Evolutionary conservation across 2,797 vertebrate genomes (phyloP).

Genomic region (Acanthis flammea): DNA sequence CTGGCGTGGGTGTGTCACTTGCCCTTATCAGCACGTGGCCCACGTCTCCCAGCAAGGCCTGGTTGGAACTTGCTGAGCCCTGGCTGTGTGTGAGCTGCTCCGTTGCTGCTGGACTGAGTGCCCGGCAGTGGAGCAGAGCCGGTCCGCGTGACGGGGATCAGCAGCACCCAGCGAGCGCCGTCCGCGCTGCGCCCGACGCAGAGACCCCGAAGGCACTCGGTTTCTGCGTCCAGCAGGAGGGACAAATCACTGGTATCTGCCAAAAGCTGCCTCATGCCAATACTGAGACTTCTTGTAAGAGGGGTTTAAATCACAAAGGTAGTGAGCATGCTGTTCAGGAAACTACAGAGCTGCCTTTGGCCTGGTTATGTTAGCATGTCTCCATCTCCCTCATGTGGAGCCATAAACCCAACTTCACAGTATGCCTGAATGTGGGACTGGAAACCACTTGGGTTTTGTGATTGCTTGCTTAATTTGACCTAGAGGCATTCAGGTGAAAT

Average conservation of each 20-base stretch:
- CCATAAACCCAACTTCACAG: neutral
- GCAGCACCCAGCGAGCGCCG: fast-evolving
- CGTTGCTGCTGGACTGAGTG: fast-evolving
- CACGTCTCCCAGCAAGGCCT: fast-evolving
- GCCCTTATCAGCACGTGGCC: neutral
- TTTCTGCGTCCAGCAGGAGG: too few relatives aligned
- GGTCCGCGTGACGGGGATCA: fast-evolving
- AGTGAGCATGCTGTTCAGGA: neutral
- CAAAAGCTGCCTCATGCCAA: neutral
- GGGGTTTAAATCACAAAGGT: neutral
- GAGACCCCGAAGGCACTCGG: fast-evolving
- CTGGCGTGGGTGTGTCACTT: fast-evolving
- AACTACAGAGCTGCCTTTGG: neutral
- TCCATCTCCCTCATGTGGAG: neutral
- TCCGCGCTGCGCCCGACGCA: fast-evolving
- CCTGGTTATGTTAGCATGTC: neutral
- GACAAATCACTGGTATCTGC: neutral
- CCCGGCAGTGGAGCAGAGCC: fast-evolving
- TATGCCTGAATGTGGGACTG: neutral
- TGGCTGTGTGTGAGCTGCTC: neutral
- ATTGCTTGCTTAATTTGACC: neutral
- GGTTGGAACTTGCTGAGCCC: neutral
- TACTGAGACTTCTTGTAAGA: neutral
- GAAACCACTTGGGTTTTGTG: neutral
- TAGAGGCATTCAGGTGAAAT: neutral